These are phyloP conservation scores for Sinosuthora webbiana DNA, from an alignment of 2,113 vertebrate species.

Conservation along the genomic window DNA sequence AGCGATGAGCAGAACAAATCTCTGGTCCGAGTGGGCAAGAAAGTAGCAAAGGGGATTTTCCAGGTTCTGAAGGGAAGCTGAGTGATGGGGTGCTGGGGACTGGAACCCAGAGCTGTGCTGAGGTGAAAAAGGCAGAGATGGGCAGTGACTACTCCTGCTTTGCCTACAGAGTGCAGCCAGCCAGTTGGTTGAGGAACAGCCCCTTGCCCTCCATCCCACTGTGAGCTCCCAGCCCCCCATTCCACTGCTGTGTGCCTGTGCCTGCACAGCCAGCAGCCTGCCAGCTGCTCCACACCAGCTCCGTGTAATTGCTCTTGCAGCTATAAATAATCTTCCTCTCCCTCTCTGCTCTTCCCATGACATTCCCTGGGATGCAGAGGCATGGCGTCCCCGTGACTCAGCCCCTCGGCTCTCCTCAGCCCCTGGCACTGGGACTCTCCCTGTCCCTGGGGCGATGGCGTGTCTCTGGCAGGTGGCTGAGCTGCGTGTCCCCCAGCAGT, in stretches of 20 bases:
- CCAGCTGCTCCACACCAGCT: not conserved
- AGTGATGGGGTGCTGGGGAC: accelerated
- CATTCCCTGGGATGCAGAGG: not conserved
- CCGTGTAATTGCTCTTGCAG: not conserved
- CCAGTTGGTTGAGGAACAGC: not conserved
- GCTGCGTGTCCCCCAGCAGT: not conserved
- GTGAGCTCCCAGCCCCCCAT: not conserved
- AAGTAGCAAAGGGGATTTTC: not conserved
- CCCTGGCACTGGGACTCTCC: not conserved
- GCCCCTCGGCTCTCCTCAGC: not conserved
- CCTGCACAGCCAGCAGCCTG: not conserved
- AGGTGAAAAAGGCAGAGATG: not conserved
- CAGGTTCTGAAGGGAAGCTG: not conserved
- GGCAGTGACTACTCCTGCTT: not conserved
- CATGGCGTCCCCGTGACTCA: not conserved
- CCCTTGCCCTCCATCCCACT: not conserved
- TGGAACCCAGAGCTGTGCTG: not conserved
- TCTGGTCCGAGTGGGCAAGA: not conserved
- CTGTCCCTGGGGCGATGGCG: not conserved
- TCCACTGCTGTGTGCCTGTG: not conserved
- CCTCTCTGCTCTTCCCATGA: not conserved
- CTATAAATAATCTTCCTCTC: conserved; percentile 16
- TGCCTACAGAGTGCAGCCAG: not conserved
- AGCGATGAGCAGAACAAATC: not conserved
- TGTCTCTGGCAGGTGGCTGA: not conserved